These are phyloP conservation scores for Carcina quercana DNA, from an alignment of 2,888 invertebrate species.

Conservation along the genomic window DNA sequence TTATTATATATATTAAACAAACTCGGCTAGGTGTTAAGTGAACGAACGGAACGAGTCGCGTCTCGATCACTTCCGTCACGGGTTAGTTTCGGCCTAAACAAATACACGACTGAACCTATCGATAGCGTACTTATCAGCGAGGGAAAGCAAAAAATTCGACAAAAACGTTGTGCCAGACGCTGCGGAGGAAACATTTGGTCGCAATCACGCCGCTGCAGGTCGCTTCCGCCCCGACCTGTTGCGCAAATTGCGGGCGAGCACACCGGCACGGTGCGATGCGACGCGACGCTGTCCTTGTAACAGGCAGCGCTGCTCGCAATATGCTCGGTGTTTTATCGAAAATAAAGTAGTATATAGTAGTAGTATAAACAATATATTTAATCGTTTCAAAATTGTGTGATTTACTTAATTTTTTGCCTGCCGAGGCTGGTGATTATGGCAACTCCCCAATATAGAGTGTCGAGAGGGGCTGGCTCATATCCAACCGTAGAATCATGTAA, in stretches of 20 bases:
- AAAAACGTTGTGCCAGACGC: slow-evolving; percentile 61
- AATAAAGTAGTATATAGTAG: too few relatives aligned
- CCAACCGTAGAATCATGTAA: too few relatives aligned
- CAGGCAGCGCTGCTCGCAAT: too few relatives aligned
- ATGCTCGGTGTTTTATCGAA: too few relatives aligned
- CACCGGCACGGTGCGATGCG: background rate
- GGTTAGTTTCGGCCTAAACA: slow-evolving; percentile 61
- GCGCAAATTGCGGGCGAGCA: slow-evolving; percentile 52
- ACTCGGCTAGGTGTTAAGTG: slow-evolving; percentile 3
- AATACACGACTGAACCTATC: slow-evolving; percentile 61
- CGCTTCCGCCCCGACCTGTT: slow-evolving; percentile 74
- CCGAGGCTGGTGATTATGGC: too few relatives aligned
- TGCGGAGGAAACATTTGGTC: slow-evolving; percentile 70
- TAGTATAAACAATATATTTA: too few relatives aligned
- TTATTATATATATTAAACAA: too few relatives aligned
- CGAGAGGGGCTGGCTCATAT: too few relatives aligned
- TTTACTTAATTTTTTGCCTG: too few relatives aligned
- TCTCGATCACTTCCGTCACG: slow-evolving; percentile 56
- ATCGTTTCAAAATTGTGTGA: too few relatives aligned
- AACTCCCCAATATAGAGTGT: too few relatives aligned
- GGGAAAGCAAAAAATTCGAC: slow-evolving; percentile 53
- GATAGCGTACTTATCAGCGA: slow-evolving; percentile 68
- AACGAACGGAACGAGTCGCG: slow-evolving; percentile 20
- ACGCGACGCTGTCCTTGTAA: too few relatives aligned
- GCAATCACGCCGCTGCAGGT: slow-evolving; percentile 69